These are phyloP conservation scores for Danio albolineatus DNA, from an alignment of 2,797 vertebrate species.

Conservation along the genomic window DNA sequence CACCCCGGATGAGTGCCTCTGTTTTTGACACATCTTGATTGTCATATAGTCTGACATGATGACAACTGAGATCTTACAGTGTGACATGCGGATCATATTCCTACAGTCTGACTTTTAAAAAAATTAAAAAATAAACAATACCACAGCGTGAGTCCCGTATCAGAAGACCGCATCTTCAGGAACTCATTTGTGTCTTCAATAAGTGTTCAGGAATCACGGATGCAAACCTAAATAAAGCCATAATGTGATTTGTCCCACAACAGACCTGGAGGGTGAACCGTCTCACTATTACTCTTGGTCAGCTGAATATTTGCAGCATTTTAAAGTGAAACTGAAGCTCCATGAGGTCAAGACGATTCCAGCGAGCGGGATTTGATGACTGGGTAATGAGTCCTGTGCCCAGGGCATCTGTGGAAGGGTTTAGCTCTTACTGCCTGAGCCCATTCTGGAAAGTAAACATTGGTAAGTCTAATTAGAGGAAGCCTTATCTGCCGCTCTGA, in stretches of 20 bases:
- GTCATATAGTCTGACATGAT: not conserved
- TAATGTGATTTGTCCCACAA: slow-evolving; percentile 42
- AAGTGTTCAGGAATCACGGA: not conserved
- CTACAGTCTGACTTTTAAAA: no score
- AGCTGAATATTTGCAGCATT: slow-evolving; percentile 35
- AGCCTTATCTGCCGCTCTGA: slow-evolving; percentile 42
- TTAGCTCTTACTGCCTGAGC: slow-evolving; percentile 30
- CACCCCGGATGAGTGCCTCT: no score
- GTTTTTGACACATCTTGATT: no score
- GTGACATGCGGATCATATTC: no score
- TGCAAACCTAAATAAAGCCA: not conserved
- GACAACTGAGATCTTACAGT: not conserved
- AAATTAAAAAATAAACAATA: no score
- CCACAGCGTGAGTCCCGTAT: no score
- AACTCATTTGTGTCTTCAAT: not conserved
- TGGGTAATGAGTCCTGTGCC: slow-evolving; percentile 50
- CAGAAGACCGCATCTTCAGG: no score
- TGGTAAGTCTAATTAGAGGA: slow-evolving; percentile 52
- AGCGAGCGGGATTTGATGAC: slow-evolving; percentile 41
- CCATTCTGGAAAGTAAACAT: slow-evolving; percentile 55
- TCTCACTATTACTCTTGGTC: slow-evolving; percentile 51
- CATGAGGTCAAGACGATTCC: slow-evolving; percentile 1
- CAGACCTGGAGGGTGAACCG: slow-evolving; percentile 17
- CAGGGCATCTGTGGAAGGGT: slow-evolving; percentile 8
- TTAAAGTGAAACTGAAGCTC: slow-evolving; percentile 16